Base-by-base conservation (phyloP, 30 jellyfish, hydroid and myxozoan species). In the Rhopilema esculentum region DNA sequence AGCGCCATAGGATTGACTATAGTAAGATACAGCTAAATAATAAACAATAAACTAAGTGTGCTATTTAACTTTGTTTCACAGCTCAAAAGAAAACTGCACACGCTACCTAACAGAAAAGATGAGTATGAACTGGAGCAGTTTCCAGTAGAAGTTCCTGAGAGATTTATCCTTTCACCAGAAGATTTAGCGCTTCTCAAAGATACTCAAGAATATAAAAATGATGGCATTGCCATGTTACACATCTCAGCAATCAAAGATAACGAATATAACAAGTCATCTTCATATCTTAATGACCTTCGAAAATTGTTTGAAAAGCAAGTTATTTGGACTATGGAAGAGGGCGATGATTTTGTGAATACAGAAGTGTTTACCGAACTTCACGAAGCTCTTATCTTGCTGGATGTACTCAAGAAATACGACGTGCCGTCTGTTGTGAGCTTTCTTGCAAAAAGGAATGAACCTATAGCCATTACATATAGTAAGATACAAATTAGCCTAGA, bases 281-380 rank as follows among this genome's bases (percentile, higher is more conserved):
- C 91, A 0, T 64, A 88, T 2, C 73, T 61, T 16, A 74, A 70
- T 22, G 96, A 91, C 49, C 48, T 77, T 66, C 64, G 99, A 20
- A 82, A 91, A 63, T 72, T 50, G 29, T 96, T 96, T 68, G 98
- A 91, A 77, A 96, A 91, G 65, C 97, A 89, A 81, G 98, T 96
- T n/a, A 52, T 88, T 12, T 96, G 99, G 99, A 87, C 96, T 0
- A 91, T 96, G 99, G 98, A 93, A 29, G 97, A 91, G 48, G 99
- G 99, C 8, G 99, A 96, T 49, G 98, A 96, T 27, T 96, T 90
- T 73, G 99, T 96, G 6, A 91, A 85, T 69, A 96, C 97, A 49
- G 99, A 96, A 63, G 83, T 91, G 30, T 96, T 91, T 82, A 72
- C 97, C 4, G 92, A 92, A 25, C 78, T 89, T 16, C 89, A 82